Evolutionary conservation across 2,797 vertebrate species (phyloP).

Genomic region (Sebastes trivittatus): DNA sequence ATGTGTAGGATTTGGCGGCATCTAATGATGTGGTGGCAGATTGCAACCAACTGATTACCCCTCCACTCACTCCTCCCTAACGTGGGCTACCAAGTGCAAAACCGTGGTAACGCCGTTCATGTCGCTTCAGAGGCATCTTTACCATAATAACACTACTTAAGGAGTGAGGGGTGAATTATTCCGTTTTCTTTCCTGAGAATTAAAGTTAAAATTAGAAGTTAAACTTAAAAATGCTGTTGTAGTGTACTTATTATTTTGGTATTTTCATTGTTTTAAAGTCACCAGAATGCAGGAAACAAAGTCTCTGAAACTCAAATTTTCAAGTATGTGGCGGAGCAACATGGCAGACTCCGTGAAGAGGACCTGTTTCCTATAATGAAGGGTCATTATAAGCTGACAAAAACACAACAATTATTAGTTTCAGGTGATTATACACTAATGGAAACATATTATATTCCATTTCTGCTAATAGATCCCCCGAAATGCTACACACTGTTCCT

Average conservation of each 20-base stretch:
- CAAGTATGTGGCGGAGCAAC: too few species aligned
- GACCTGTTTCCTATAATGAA: background rate
- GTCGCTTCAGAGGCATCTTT: too few species aligned
- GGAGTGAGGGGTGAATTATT: too few species aligned
- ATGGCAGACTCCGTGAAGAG: background rate
- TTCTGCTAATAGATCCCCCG: background rate
- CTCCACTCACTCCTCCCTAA: background rate
- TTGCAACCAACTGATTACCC: background rate
- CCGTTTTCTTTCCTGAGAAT: too few species aligned
- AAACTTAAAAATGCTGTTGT: too few species aligned
- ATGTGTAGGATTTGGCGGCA: background rate
- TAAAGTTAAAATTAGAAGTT: too few species aligned
- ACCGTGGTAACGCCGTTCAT: accelerated
- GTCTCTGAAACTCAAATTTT: too few species aligned
- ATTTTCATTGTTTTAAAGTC: too few species aligned
- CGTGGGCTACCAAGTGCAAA: accelerated
- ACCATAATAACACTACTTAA: too few species aligned
- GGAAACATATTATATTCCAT: background rate
- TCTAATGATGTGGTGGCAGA: background rate
- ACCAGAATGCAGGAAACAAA: too few species aligned
- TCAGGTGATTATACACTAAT: background rate
- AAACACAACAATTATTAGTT: background rate
- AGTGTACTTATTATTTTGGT: too few species aligned
- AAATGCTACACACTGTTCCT: background rate
- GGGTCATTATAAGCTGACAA: background rate